These are phyloP conservation scores for Trachymyrmex septentrionalis DNA, from an alignment of 1,140 invertebrate genomes.

Conservation along the genomic window DNA sequence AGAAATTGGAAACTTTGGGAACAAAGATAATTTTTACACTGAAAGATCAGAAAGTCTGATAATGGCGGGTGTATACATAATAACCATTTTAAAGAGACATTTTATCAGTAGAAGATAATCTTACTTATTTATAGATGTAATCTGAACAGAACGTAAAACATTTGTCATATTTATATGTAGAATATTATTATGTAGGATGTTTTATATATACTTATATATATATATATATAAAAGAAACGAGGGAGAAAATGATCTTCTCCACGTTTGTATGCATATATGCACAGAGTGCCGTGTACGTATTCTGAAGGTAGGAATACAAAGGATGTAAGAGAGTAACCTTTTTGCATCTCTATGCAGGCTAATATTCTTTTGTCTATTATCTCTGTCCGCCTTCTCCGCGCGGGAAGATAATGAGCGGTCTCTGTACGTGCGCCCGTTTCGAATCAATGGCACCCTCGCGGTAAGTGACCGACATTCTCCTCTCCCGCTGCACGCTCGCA, in stretches of 20 bases:
- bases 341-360: constrained; percentile 33
- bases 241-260: background rate
- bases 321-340: background rate
- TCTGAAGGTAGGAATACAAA: background rate
- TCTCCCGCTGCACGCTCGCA: constrained; percentile 60
- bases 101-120: too few species aligned
- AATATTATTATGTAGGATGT: too few species aligned
- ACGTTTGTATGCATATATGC: background rate
- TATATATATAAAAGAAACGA: background rate
- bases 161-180: too few species aligned
- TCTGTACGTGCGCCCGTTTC: constrained; percentile 63
- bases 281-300: background rate
- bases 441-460: constrained; percentile 71
- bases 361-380: constrained; percentile 58
- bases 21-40: constrained; percentile 8
- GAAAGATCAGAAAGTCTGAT: too few species aligned
- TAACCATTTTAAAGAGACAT: too few species aligned
- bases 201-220: too few species aligned
- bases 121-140: too few species aligned
- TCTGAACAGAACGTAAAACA: too few species aligned
- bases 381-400: constrained; percentile 36
- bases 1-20: background rate
- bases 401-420: constrained; percentile 51
- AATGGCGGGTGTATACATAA: too few species aligned
- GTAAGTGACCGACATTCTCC: constrained; percentile 71